Evolutionary conservation across 2,113 vertebrate genomes (phyloP).

Genomic region (Lates calcarifer): DNA sequence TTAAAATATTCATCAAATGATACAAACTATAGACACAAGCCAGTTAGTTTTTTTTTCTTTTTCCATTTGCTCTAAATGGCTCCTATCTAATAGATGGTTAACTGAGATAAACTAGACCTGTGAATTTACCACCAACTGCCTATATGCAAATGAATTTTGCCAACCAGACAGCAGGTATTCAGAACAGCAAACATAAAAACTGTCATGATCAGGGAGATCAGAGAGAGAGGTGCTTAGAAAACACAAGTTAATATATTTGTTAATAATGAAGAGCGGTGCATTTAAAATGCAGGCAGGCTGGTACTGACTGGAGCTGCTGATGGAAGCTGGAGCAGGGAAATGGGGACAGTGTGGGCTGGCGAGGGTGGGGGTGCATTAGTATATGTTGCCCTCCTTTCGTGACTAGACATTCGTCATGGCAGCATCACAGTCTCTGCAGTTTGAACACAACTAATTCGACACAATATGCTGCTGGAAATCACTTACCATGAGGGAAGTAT

Average conservation of each 20-base stretch:
- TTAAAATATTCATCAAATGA: neutral
- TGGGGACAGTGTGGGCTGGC: constrained; percentile 55
- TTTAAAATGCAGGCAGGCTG: constrained; percentile 51
- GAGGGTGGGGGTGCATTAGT: constrained; percentile 48
- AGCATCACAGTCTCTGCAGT: constrained; percentile 30
- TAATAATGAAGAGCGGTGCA: constrained; percentile 51
- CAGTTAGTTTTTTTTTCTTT: too few relatives aligned
- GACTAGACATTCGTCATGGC: constrained; percentile 61
- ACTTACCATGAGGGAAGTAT: neutral
- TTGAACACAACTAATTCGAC: constrained; percentile 30
- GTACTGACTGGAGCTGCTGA: constrained; percentile 29
- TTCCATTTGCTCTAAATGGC: too few relatives aligned
- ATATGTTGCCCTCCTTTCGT: constrained; percentile 62
- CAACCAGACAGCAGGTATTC: constrained; percentile 8
- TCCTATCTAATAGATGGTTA: neutral
- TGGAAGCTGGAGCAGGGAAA: constrained; percentile 50
- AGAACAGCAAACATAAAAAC: neutral
- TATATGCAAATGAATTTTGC: neutral
- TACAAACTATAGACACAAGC: too few relatives aligned
- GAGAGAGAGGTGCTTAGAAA: neutral
- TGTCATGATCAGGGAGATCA: neutral
- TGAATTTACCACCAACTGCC: neutral
- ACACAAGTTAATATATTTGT: constrained; percentile 26
- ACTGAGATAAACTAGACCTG: neutral
- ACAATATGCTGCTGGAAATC: constrained; percentile 30